Percentiles rank a stretch among this genome's conserved stretches.
These are phyloP conservation scores for Penaeus japonicus DNA, from an alignment of 1,140 invertebrate species.

Conservation along the genomic window DNA sequence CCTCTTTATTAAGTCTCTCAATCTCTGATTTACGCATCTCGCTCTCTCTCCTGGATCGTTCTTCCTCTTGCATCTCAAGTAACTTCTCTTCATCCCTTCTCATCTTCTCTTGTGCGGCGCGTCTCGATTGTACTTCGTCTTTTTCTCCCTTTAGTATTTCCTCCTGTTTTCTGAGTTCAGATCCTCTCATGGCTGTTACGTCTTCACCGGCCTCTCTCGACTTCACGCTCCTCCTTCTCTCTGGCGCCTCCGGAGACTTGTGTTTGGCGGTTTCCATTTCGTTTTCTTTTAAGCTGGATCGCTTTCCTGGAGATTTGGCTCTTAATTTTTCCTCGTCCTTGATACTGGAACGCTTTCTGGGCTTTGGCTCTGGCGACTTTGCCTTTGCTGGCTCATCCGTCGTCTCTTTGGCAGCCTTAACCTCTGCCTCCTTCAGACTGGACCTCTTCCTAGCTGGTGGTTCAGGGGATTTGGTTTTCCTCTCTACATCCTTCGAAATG, in stretches of 20 bases:
- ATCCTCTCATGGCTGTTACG: neutral
- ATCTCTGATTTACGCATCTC: neutral
- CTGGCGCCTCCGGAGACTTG: neutral
- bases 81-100: conserved; percentile 18
- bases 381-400: neutral
- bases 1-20: neutral
- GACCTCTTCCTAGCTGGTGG: conserved; percentile 3
- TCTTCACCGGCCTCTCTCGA: neutral
- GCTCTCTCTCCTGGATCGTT: conserved; percentile 43
- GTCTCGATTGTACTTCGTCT: neutral
- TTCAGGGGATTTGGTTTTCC: neutral
- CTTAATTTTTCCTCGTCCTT: neutral
- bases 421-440: conserved; percentile 17
- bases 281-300: neutral
- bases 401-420: neutral
- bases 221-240: neutral
- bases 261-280: neutral
- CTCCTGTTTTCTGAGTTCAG: conserved; percentile 40
- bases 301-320: neutral
- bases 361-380: too few relatives aligned
- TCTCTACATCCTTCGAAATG: too few relatives aligned
- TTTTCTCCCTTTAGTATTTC: conserved; percentile 23
- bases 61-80: conserved; percentile 53
- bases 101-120: neutral
- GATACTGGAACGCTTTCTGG: neutral